A percentile compares a stretch with the other conserved stretches of the same genome.
phyloP scores from a whole-genome alignment of 1,140 invertebrate genomes.

The Lucilia cuprina region DNA sequence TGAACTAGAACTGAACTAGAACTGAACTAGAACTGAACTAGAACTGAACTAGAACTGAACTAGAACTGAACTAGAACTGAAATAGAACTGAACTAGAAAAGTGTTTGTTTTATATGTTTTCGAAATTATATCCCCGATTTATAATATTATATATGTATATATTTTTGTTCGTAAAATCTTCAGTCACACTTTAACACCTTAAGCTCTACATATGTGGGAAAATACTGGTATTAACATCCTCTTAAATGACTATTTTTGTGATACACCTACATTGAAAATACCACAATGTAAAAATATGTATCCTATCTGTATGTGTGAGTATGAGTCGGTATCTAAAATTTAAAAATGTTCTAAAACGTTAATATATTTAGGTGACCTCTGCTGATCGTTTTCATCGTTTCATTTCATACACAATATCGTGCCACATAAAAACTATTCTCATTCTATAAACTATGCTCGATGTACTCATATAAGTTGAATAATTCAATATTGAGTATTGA shows the following conservation, averaged over 20 bases:
- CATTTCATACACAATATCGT: constrained; percentile 1
- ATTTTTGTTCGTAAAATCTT: neutral
- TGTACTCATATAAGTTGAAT: neutral
- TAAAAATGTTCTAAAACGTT: neutral
- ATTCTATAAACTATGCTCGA: neutral
- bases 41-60: too few relatives aligned
- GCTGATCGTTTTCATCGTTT: neutral
- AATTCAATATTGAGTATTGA: neutral
- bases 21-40: too few relatives aligned
- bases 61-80: too few relatives aligned
- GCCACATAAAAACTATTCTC: neutral
- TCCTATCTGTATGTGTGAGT: neutral
- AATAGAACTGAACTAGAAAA: too few relatives aligned
- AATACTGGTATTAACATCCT: neutral
- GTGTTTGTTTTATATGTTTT: too few relatives aligned
- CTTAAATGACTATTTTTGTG: constrained; percentile 6
- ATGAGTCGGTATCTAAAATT: neutral
- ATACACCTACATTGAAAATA: neutral
- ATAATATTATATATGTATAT: neutral
- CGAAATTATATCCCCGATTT: too few relatives aligned
- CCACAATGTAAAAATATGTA: neutral
- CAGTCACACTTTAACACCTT: neutral
- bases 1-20: too few relatives aligned
- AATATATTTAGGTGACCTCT: constrained; percentile 14
- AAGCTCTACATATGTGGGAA: neutral